A percentile compares a stretch with the other conserved stretches of the same genome.
Conservation (phyloP, 2,113 vertebrate species). For the Mus spicilegus region DNA sequence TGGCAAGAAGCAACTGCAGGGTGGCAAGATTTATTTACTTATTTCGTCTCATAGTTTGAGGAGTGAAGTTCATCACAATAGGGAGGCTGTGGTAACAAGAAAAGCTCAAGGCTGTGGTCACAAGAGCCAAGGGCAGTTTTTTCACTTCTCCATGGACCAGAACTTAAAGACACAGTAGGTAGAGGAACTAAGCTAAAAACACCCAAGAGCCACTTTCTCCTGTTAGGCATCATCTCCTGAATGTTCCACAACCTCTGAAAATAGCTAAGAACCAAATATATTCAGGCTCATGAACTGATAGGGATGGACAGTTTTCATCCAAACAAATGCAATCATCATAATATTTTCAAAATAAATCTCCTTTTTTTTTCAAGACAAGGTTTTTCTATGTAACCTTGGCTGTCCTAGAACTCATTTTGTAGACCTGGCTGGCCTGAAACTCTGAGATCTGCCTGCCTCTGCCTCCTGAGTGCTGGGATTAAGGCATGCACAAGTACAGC, state of each 20-base stretch:
- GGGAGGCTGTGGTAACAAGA: not conserved
- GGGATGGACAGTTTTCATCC: not conserved
- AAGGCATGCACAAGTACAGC: too few relatives aligned
- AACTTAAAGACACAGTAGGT: not conserved
- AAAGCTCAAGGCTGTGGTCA: not conserved
- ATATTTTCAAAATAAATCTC: not conserved
- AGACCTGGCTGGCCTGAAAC: too few relatives aligned
- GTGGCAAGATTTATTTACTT: not conserved
- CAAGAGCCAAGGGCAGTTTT: not conserved
- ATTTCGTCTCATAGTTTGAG: not conserved
- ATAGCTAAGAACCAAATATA: not conserved
- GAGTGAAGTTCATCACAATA: not conserved
- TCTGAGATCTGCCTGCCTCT: not conserved
- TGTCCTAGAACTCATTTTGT: too few relatives aligned
- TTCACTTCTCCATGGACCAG: not conserved
- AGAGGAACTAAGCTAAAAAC: not conserved
- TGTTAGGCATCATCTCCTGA: not conserved
- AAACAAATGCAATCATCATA: not conserved
- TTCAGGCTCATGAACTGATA: not conserved
- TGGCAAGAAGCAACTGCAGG: not conserved
- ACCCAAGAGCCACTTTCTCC: not conserved
- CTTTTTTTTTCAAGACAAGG: too few relatives aligned
- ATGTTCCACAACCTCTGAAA: not conserved
- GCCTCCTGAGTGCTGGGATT: not conserved
- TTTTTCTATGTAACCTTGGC: too few relatives aligned